phyloP scores from a whole-genome alignment of 2,113 vertebrate genomes.

The Paedocypris sp. region DNA sequence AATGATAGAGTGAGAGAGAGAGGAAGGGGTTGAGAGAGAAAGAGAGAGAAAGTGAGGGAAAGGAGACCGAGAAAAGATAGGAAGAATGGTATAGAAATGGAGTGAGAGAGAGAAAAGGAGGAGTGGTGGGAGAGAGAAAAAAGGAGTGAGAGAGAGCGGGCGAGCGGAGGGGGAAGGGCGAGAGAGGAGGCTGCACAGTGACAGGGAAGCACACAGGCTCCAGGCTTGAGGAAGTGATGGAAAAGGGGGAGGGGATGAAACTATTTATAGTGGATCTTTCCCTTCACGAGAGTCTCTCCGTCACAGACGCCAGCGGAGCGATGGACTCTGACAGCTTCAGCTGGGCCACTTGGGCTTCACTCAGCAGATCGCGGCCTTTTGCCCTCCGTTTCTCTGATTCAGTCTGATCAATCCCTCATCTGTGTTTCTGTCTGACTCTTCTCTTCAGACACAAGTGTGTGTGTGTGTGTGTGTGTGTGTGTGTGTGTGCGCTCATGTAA shows the following conservation, averaged over 20 bases:
- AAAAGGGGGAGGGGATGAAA: background rate
- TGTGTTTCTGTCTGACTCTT: background rate
- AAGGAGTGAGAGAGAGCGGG: background rate
- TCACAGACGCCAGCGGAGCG: conserved; percentile 4
- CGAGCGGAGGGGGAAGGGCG: background rate
- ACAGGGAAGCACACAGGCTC: conserved; percentile 9
- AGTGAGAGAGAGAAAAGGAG: no score
- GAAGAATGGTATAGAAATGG: no score
- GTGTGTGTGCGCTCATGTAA: no score
- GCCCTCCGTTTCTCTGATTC: background rate
- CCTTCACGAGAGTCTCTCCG: conserved; percentile 32
- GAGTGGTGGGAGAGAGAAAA: conserved; percentile 5
- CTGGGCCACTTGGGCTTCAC: background rate
- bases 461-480: no score
- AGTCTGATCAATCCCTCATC: background rate
- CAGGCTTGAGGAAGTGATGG: background rate
- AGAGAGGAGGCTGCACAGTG: background rate
- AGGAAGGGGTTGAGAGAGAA: no score
- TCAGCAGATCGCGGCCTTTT: background rate
- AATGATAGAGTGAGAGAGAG: no score
- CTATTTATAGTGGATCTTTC: conserved; percentile 53
- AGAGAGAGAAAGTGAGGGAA: no score
- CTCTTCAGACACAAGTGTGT: no score
- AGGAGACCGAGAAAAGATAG: no score
- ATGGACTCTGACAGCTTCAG: background rate